phyloP scores from a whole-genome alignment of 2,113 vertebrate species.

The Aegithalos caudatus region DNA sequence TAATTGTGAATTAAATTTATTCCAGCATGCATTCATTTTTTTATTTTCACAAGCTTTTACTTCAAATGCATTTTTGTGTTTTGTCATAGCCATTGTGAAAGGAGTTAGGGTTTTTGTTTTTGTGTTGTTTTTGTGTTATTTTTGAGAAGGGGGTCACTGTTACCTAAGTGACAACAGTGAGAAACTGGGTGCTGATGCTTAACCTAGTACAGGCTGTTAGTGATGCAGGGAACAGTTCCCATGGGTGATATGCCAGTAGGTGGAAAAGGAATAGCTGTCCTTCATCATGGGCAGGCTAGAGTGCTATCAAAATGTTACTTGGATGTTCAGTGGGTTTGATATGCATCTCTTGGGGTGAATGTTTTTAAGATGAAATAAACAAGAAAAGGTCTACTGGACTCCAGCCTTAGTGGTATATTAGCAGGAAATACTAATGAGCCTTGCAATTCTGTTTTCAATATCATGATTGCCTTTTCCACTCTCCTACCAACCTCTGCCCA shows the following conservation, averaged over 20 bases:
- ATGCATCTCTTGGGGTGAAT: not conserved
- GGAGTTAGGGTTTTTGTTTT: not conserved
- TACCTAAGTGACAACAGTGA: not conserved
- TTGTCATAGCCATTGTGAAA: not conserved
- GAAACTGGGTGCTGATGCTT: not conserved
- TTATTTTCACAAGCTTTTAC: not conserved
- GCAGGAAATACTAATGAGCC: not conserved
- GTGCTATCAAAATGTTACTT: not conserved
- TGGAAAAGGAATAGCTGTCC: not conserved
- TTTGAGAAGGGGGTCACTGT: not conserved
- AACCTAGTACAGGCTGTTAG: not conserved
- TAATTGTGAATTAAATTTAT: not conserved
- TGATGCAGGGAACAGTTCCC: not conserved
- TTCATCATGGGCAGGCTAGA: not conserved
- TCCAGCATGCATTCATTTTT: not conserved
- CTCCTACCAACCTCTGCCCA: not conserved
- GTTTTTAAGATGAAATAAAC: not conserved
- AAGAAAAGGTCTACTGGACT: not conserved
- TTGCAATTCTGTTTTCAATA: not conserved
- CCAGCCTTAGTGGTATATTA: not conserved
- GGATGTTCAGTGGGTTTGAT: not conserved
- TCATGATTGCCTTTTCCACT: not conserved
- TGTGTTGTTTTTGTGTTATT: not conserved
- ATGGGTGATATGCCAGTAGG: rapidly evolving
- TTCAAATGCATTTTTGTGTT: not conserved